Evolutionary conservation across 53 echinoderm and acorn worm species (phyloP).

Genomic region (Holothuria scabra): DNA sequence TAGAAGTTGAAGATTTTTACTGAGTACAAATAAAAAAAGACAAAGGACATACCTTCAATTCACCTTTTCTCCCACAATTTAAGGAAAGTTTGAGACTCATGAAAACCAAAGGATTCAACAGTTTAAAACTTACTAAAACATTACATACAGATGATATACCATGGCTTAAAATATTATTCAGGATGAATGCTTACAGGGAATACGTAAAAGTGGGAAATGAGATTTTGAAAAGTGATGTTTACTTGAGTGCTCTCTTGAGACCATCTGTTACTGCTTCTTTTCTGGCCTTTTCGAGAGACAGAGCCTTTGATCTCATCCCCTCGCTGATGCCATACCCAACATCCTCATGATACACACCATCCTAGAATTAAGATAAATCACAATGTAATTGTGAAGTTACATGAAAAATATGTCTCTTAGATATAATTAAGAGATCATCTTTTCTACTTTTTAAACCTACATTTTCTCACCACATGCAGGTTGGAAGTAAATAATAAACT

Average conservation of each 20-base stretch:
- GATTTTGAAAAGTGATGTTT: constrained; percentile 34
- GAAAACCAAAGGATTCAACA: background rate
- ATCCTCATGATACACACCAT: constrained; percentile 97
- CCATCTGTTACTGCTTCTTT: constrained; percentile 99
- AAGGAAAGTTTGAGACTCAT: no score
- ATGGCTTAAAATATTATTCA: background rate
- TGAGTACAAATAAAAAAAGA: background rate
- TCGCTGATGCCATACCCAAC: constrained; percentile 98
- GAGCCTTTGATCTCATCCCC: constrained; percentile 95
- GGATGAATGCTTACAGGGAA: no score
- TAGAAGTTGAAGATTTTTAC: no score
- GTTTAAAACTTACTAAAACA: background rate
- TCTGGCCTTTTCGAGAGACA: constrained; percentile 95
- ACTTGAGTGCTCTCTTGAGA: constrained; percentile 98
- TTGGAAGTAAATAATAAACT: no score
- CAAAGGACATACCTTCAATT: background rate
- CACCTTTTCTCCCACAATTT: no score
- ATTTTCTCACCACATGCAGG: no score
- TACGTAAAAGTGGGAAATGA: background rate
- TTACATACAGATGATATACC: background rate
- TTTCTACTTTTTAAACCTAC: no score
- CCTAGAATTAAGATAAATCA: constrained; percentile 53
- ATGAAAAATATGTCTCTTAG: no score
- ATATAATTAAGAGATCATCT: no score
- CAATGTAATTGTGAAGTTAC: background rate